Percentiles rank a stretch among this genome's conserved stretches.
phyloP scores from a whole-genome alignment of 2,113 vertebrate species.

The Laticauda laticaudata region DNA sequence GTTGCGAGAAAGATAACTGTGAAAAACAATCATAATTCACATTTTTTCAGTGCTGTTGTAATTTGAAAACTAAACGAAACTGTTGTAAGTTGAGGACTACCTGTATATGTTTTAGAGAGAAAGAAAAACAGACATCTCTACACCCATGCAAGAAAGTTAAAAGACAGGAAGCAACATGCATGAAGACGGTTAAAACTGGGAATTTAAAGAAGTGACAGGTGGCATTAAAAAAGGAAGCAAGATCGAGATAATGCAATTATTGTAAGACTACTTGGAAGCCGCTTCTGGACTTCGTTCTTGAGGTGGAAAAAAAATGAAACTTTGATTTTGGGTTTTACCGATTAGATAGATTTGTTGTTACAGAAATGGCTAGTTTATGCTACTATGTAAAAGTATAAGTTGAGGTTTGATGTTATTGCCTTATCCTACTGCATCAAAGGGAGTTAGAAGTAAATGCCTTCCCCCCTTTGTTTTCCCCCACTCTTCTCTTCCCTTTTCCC shows the following conservation, averaged over 20 bases:
- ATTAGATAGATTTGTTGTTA: too few species aligned
- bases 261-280: neutral
- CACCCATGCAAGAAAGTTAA: neutral
- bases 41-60: neutral
- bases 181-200: neutral
- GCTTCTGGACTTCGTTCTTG: too few species aligned
- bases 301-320: too few species aligned
- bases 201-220: neutral
- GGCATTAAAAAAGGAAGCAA: neutral
- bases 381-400: too few species aligned
- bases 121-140: neutral
- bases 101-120: neutral
- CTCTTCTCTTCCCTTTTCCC: too few species aligned
- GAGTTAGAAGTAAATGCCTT: too few species aligned
- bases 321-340: too few species aligned
- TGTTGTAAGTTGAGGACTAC: neutral
- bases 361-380: too few species aligned
- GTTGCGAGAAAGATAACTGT: neutral
- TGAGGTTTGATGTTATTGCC: too few species aligned
- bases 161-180: neutral
- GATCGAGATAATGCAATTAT: too few species aligned
- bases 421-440: too few species aligned
- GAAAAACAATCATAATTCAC: neutral
- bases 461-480: too few species aligned
- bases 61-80: neutral